phyloP scores from a whole-genome alignment of 2,797 vertebrate species.

The Myiotriccus ornatus region DNA sequence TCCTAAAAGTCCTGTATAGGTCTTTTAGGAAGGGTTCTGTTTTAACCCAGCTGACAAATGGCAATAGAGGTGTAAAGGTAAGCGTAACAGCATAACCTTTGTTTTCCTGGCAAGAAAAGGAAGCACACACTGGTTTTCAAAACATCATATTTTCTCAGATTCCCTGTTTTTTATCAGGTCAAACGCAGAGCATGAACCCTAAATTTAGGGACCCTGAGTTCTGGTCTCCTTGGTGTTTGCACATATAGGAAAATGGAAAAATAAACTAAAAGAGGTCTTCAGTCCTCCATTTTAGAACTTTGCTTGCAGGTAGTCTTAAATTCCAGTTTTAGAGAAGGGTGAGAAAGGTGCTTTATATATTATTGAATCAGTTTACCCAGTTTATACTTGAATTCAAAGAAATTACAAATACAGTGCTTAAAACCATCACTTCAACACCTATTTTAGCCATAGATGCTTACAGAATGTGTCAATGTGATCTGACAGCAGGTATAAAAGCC shows the following conservation, averaged over 20 bases:
- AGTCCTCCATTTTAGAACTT: neutral
- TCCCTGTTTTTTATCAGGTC: neutral
- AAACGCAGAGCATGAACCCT: neutral
- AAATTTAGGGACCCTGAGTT: neutral
- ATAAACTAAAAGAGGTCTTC: neutral
- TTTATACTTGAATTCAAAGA: neutral
- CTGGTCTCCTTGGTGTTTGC: neutral
- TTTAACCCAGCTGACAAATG: neutral
- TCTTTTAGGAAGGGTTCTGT: neutral
- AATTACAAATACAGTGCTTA: neutral
- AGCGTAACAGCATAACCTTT: neutral
- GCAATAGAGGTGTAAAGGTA: neutral
- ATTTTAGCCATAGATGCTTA: neutral
- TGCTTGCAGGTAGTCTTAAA: neutral
- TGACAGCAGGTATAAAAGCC: neutral
- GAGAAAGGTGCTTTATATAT: neutral
- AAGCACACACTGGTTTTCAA: neutral
- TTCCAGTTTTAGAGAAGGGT: neutral
- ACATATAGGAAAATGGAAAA: neutral
- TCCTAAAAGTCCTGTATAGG: neutral
- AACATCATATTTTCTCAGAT: neutral
- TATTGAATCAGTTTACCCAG: neutral
- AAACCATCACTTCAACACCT: neutral
- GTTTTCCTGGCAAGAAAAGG: neutral
- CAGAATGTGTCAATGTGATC: neutral